These are phyloP conservation scores for Aphelenchoides besseyi DNA, from an alignment of 1,140 invertebrate species.

Conservation along the genomic window DNA sequence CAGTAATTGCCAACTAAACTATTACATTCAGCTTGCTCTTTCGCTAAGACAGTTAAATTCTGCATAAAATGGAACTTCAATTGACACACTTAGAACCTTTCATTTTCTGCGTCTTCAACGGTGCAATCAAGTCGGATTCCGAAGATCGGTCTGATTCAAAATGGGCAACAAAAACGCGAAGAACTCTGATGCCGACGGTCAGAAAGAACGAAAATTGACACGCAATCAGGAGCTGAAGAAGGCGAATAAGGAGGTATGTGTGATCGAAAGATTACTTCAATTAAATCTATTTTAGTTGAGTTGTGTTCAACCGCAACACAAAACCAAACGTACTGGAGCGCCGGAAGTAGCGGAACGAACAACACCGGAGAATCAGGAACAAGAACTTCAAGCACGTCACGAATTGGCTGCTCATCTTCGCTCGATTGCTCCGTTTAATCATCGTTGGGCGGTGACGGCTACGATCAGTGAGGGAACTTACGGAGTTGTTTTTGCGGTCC, in stretches of 20 bases:
- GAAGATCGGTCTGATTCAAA: too few relatives aligned
- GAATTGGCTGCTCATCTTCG: slow-evolving; percentile 31
- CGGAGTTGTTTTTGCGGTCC: slow-evolving; percentile 43
- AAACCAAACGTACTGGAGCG: background rate
- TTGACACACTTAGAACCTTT: too few relatives aligned
- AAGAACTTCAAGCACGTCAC: slow-evolving; percentile 9
- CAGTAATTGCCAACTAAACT: too few relatives aligned
- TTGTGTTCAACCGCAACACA: background rate
- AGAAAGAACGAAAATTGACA: background rate
- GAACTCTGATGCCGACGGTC: too few relatives aligned
- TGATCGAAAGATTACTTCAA: background rate
- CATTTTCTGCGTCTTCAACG: too few relatives aligned
- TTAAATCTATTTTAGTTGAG: slow-evolving; percentile 12
- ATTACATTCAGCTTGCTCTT: too few relatives aligned
- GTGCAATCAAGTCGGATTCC: too few relatives aligned
- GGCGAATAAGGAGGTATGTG: background rate
- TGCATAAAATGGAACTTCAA: too few relatives aligned
- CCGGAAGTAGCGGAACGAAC: too few relatives aligned
- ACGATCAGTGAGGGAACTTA: slow-evolving; percentile 46
- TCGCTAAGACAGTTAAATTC: too few relatives aligned
- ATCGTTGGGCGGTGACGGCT: slow-evolving; percentile 34
- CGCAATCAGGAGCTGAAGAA: background rate
- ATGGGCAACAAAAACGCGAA: too few relatives aligned
- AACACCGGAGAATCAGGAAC: background rate
- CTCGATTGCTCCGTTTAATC: slow-evolving; percentile 40